Percentiles rank a stretch among this genome's conserved stretches.
Evolutionary conservation across 2,797 vertebrate species (phyloP).

Genomic region (Graptemys geographica): DNA sequence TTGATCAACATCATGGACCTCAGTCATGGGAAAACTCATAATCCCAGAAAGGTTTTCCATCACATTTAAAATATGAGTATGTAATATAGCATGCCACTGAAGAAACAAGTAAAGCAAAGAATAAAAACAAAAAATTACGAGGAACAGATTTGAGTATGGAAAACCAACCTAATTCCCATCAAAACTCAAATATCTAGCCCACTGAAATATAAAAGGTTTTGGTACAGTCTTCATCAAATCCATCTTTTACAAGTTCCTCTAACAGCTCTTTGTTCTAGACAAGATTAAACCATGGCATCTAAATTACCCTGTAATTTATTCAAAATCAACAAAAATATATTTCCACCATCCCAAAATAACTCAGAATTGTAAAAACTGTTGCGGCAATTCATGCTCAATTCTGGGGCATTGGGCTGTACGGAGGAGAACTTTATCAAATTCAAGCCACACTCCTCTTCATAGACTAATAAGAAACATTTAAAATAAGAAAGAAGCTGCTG

Average conservation of each 20-base stretch:
- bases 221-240: not conserved
- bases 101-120: slow-evolving; percentile 61
- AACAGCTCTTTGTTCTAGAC: slow-evolving; percentile 24
- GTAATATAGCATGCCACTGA: slow-evolving; percentile 65
- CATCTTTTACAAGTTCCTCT: not conserved
- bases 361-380: not conserved
- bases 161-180: slow-evolving; percentile 48
- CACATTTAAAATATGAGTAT: not conserved
- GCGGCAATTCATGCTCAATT: not conserved
- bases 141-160: slow-evolving; percentile 20
- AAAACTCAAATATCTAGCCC: slow-evolving; percentile 47
- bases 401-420: not conserved
- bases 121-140: slow-evolving; percentile 50
- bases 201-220: slow-evolving; percentile 1
- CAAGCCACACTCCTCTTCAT: not conserved
- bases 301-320: not conserved
- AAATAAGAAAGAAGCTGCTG: not conserved
- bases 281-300: not conserved
- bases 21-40: slow-evolving; percentile 55
- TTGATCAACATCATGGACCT: slow-evolving; percentile 66
- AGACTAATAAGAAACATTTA: not conserved
- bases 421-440: not conserved
- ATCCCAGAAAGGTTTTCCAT: slow-evolving; percentile 48
- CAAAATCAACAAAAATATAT: not conserved
- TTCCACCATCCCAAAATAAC: slow-evolving; percentile 6